phyloP scores from a whole-genome alignment of 2,888 invertebrate genomes.

The Drosophila diplacantha region DNA sequence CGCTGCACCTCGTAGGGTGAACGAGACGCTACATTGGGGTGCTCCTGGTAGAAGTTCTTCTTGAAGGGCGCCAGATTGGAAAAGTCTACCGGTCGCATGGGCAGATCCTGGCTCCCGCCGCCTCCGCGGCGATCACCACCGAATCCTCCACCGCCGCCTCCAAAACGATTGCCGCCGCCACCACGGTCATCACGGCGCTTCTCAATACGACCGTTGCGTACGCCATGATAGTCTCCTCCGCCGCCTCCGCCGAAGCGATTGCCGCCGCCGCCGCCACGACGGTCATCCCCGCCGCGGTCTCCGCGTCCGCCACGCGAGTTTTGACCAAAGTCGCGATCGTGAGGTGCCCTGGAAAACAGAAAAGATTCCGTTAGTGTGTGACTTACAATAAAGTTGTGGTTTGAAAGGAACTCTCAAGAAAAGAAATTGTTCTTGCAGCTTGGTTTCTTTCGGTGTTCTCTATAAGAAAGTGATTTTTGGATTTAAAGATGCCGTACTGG shows the following conservation, averaged over 20 bases:
- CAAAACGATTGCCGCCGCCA: slow-evolving; percentile 82
- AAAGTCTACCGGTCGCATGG: slow-evolving; percentile 85
- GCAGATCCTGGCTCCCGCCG: slow-evolving; percentile 88
- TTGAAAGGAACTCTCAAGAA: slow-evolving; percentile 25
- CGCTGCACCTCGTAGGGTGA: slow-evolving; percentile 85
- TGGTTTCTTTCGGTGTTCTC: slow-evolving; percentile 2
- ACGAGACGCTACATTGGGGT: slow-evolving; percentile 82
- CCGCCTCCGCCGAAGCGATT: slow-evolving; percentile 80
- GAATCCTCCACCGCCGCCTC: slow-evolving; percentile 88
- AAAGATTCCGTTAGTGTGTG: background rate
- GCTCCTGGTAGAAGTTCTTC: slow-evolving; percentile 90
- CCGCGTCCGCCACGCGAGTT: slow-evolving; percentile 77
- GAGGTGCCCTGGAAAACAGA: slow-evolving; percentile 71
- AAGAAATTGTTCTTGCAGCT: slow-evolving; percentile 20
- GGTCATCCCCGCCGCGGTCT: slow-evolving; percentile 83
- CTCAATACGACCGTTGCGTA: slow-evolving; percentile 73
- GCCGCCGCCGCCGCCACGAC: slow-evolving; percentile 80
- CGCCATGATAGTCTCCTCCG: slow-evolving; percentile 83
- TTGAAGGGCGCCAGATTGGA: slow-evolving; percentile 84
- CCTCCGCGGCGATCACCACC: slow-evolving; percentile 80
- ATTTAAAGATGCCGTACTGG: background rate
- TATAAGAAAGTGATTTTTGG: background rate
- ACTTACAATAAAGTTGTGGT: background rate
- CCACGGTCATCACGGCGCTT: slow-evolving; percentile 78
- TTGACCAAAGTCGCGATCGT: slow-evolving; percentile 75